These are phyloP conservation scores for Gallinago stenura DNA, from an alignment of 2,797 vertebrate species.

Conservation along the genomic window DNA sequence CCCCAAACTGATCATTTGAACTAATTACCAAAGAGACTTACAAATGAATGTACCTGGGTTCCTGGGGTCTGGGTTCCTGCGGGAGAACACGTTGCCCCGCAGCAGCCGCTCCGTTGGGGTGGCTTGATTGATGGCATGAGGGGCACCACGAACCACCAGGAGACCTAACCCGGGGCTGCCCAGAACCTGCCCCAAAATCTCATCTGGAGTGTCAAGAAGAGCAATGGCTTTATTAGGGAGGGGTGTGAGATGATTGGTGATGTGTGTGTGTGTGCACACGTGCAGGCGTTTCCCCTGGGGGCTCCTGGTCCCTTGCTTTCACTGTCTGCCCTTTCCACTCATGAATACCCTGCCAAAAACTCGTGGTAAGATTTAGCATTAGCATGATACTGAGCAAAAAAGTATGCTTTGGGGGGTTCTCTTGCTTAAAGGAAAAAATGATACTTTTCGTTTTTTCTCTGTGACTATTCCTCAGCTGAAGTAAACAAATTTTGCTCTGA, in stretches of 20 bases:
- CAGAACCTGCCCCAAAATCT: not conserved
- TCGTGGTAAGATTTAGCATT: not conserved
- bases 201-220: slow-evolving; percentile 31
- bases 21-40: not conserved
- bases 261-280: accelerated
- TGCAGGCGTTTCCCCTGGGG: accelerated
- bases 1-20: not conserved
- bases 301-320: not conserved
- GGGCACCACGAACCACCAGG: not conserved
- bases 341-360: not conserved
- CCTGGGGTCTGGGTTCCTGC: not conserved
- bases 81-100: not conserved
- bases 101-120: not conserved
- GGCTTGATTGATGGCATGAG: not conserved
- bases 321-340: not conserved
- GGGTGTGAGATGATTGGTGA: not conserved
- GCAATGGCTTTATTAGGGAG: not conserved
- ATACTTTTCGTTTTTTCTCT: not conserved
- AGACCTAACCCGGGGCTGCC: not conserved
- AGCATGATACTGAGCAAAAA: not conserved
- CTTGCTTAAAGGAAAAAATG: not conserved
- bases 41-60: not conserved
- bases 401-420: not conserved
- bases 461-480: not conserved
- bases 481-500: not conserved